Evolutionary conservation across 1,140 invertebrate genomes (phyloP), one percentile per base, ranked within the genome.

Genomic region (Apolygus lucorum): DNA sequence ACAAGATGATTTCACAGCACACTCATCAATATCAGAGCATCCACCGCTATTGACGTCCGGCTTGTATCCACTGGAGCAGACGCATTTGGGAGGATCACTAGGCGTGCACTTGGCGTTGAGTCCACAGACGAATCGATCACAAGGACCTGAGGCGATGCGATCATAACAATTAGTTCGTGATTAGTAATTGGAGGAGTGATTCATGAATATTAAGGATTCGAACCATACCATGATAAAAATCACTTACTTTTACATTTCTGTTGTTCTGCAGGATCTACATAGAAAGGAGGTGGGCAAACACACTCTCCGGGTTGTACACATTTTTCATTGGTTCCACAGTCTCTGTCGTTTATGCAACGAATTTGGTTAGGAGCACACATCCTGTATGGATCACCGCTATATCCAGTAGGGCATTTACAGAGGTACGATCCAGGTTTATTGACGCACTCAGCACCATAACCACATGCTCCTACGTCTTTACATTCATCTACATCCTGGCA

Each of bases 91-190:
- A 22, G 91, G 91, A 81, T 95, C 91, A 68, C 87, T 91, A 2
- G 92, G 91, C 2, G 89, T 92, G 76, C 93, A 96, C 80, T 92
- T 91, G 1, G 92, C 89, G 78, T 96, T 96, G n/a, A 92, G 87
- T 21, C 94, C 93, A 76, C 95, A 97, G 1, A 88, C 86, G 77
- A 90, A 93, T 66, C 90, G 83, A 77, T 93, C 90, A 76, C 91
- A 93, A 2, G 91, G 91, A 78, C 82, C 82, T 83, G 67, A 70
- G 54, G 54, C 71, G n/a, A 70, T 66, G n/a, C n/a, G n/a, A n/a
- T n/a, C n/a, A n/a, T n/a, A n/a, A n/a, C n/a, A n/a, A n/a, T n/a
- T n/a, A n/a, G n/a, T n/a, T n/a, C n/a, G n/a, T n/a, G n/a, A n/a
- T n/a, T n/a, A n/a, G n/a, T n/a, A n/a, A n/a, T n/a, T n/a, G n/a